Percentiles rank a stretch among this genome's conserved stretches.
Conservation (phyloP, 2,113 vertebrate species). For the Chauna torquata region DNA sequence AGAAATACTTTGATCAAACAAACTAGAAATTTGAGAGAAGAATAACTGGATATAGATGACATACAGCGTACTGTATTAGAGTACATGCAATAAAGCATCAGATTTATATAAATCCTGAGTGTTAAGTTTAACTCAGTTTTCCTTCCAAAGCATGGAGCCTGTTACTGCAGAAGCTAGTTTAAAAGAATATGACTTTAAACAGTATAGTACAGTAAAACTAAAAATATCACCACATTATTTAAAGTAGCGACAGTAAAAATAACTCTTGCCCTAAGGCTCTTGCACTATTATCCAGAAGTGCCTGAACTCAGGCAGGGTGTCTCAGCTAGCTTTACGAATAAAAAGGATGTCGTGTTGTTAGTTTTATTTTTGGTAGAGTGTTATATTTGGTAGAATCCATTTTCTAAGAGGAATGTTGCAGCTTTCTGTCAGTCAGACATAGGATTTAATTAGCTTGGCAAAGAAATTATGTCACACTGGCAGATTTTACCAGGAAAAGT, state of each 20-base stretch:
- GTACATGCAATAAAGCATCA: not conserved
- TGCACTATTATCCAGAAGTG: not conserved
- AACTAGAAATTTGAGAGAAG: not conserved
- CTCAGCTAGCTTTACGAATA: not conserved
- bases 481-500: not conserved
- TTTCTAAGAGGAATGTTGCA: not conserved
- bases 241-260: not conserved
- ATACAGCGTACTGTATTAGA: no score
- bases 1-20: not conserved
- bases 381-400: not conserved
- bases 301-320: not conserved
- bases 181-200: not conserved
- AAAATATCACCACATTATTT: slow-evolving; percentile 15
- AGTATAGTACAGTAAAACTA: not conserved
- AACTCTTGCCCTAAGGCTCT: not conserved
- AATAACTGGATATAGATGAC: not conserved
- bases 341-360: not conserved
- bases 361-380: not conserved
- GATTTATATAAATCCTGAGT: not conserved
- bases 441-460: not conserved
- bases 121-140: not conserved
- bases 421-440: not conserved
- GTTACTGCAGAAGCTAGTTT: not conserved
- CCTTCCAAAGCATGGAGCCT: not conserved
- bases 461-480: not conserved